Base-by-base conservation (phyloP, 2,113 vertebrate species). In the Echinops telfairi region DNA sequence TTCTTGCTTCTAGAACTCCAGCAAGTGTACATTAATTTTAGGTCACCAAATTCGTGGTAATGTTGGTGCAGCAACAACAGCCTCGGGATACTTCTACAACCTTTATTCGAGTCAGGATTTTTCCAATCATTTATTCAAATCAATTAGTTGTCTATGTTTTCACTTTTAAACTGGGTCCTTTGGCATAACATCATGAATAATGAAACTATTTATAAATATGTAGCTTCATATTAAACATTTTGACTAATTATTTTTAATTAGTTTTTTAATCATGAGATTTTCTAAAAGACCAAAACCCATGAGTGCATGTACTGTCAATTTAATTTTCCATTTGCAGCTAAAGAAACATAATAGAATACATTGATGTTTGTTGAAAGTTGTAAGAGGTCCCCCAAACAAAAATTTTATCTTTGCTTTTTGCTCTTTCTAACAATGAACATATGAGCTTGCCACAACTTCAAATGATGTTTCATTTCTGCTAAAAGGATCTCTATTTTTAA, bases 361-460 rank as follows among this genome's bases (percentile, higher is more conserved):
- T 31, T 38, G 25, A 16, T 73, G 16, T 66, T n/a, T 84, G 3
- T 43, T 64, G 68, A 76, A 91, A 79, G 17, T 3, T 62, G 47
- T 53, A 95, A 33, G 94, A 77, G 15, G 66, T 36, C 33, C 76
- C 23, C 22, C 40, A 91, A 93, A 86, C 31, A 73, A 88, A 60
- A 76, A 36, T 75, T 29, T 60, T 12, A 27, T n/a, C 3, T 90
- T 93, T 73, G 14, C 66, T 79, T 93, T 53, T 62, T 5, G 64
- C 27, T 62, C 4, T 10, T 90, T 94, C 11, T 29, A 76, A 76
- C 68, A 85, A 75, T 92, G 82, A 43, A 4, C 58, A 57, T 23
- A 15, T 81, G 66, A 88, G 31, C 8, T 38, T 91, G 1, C 17
- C 70, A 87, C 16, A 83, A 93, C 14, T 4, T 76, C 77, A 78